phyloP scores from a whole-genome alignment of 2,797 vertebrate genomes.

The Echeneis naucrates region DNA sequence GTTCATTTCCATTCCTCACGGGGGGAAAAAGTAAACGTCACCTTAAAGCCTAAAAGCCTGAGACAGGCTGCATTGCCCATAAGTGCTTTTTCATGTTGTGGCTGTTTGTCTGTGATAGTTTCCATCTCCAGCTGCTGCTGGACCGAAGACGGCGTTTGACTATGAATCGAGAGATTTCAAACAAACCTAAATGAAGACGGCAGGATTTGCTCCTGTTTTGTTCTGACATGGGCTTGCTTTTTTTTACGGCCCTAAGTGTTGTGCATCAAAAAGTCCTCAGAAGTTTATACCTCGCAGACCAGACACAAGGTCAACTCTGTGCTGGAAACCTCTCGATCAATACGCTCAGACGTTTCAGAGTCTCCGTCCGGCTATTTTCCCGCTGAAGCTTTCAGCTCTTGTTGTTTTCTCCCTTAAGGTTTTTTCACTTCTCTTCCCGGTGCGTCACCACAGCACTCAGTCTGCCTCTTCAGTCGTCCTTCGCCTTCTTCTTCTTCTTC shows the following conservation, averaged over 20 bases:
- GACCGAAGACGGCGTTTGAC: constrained; percentile 40
- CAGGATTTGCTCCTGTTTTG: constrained; percentile 39
- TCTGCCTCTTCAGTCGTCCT: constrained; percentile 34
- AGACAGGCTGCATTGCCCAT: constrained; percentile 25
- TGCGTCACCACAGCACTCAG: constrained; percentile 18
- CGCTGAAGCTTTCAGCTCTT: constrained; percentile 47
- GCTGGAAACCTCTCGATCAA: constrained; percentile 66
- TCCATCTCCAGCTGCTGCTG: constrained; percentile 38
- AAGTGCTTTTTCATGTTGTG: constrained; percentile 67
- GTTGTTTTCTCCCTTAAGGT: constrained; percentile 24
- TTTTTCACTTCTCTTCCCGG: constrained; percentile 4
- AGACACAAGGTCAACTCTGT: constrained; percentile 59
- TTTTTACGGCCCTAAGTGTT: no score
- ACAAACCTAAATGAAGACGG: constrained; percentile 50
- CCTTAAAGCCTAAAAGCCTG: constrained; percentile 46
- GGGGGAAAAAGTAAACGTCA: constrained; percentile 11
- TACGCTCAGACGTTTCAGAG: constrained; percentile 53
- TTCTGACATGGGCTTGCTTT: not conserved
- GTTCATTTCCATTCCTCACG: constrained; percentile 57
- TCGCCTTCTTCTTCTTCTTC: no score
- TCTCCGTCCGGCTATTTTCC: constrained; percentile 36
- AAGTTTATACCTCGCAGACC: constrained; percentile 38
- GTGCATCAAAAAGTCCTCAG: constrained; percentile 57
- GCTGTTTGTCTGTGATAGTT: constrained; percentile 45
- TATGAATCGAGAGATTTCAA: constrained; percentile 45